phyloP scores from a whole-genome alignment of 1,140 invertebrate genomes.

The Eriosoma lanigerum region DNA sequence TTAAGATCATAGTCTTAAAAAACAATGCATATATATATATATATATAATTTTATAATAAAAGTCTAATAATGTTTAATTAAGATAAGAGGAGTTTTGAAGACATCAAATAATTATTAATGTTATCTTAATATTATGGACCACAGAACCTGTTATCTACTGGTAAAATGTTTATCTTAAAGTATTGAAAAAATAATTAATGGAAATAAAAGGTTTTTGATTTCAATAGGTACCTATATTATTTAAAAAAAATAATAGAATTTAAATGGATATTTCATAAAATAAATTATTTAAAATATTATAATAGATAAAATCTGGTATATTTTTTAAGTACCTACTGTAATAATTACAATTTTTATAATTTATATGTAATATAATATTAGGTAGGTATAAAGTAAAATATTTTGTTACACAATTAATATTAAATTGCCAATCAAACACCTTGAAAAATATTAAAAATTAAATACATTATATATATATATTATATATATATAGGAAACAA shows the following conservation, averaged over 20 bases:
- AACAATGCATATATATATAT: background rate
- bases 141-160: background rate
- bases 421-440: too few species aligned
- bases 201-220: too few species aligned
- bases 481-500: too few species aligned
- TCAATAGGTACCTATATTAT: background rate
- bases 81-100: slow-evolving; percentile 32
- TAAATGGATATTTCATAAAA: background rate
- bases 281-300: background rate
- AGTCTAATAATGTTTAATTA: slow-evolving; percentile 14
- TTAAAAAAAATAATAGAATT: background rate
- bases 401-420: background rate
- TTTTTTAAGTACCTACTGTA: background rate
- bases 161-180: background rate
- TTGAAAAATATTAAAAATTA: background rate
- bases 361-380: background rate
- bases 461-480: background rate
- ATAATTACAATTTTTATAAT: background rate
- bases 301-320: background rate
- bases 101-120: background rate
- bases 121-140: slow-evolving; percentile 17
- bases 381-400: background rate
- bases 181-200: background rate
- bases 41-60: background rate
- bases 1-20: background rate